Base-by-base conservation (phyloP, 2,888 invertebrate species). In the Hydrotaea diabolus region DNA sequence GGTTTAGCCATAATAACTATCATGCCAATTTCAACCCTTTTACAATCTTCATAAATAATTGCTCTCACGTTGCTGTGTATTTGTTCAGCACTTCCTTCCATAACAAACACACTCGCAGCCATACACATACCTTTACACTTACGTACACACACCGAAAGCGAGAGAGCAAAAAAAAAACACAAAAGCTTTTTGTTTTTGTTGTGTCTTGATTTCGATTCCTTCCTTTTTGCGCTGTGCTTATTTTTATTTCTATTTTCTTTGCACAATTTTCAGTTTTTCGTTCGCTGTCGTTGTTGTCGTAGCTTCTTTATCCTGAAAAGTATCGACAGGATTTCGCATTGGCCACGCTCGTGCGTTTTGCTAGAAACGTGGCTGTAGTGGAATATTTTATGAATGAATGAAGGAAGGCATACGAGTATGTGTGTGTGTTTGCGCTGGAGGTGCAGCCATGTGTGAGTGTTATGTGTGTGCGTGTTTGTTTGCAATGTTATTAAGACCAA, bases 401-500 rank as follows among this genome's bases (percentile, higher is more conserved):
- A 31, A 31, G 31, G 31, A 4, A 31, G 2, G 31, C n/a, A n/a
- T 31, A 7, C 13, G 9, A 62, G 36, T 31, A 31, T 62, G n/a
- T 8, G 36, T 36, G 62, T 31, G 36, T n/a, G 2, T 4, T 4
- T 4, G 31, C 31, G 49, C 36, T 62, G 59, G 17, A 1, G 2
- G 49, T 49, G n/a, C n/a, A n/a, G n/a, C n/a, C n/a, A n/a, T 26
- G 21, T 46, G 23, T 46, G 19, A 8, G 66, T 21, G 64, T 13
- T 19, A n/a, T n/a, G n/a, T 21, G 66, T 21, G 23, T 46, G 43
- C 46, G 23, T 43, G 69, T 69, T 46, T 69, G 69, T 69, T 69
- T 69, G 69, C 69, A 21, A 46, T 69, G 46, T 69, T 69, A 69
- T 69, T 69, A 69, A 43, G 69, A 46, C 46, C 69, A 69, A 69